Conservation (phyloP, 2,113 vertebrate species). For the Hepsetus odoe region DNA sequence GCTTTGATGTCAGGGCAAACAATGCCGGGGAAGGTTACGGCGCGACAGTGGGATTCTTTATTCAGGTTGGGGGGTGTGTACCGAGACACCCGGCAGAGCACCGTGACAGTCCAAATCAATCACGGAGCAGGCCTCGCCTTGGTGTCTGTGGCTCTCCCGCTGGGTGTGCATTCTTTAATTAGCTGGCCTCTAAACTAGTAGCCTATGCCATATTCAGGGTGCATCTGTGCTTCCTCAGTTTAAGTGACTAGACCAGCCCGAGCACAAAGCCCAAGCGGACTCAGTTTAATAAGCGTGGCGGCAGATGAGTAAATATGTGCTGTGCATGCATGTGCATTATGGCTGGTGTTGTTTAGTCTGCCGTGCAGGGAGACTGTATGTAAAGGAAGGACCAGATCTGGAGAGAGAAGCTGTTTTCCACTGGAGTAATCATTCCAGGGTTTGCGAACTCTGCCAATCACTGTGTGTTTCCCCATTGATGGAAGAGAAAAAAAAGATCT, state of each 20-base stretch:
- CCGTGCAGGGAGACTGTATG: neutral
- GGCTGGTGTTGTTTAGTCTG: neutral
- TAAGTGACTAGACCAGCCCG: neutral
- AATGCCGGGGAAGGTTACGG: constrained; percentile 75
- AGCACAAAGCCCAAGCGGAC: constrained; percentile 5
- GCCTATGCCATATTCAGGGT: neutral
- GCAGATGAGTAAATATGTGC: constrained; percentile 16
- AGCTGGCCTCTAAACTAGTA: constrained; percentile 43
- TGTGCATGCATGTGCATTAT: constrained; percentile 6
- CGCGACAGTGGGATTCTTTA: constrained; percentile 74
- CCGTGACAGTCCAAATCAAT: constrained; percentile 74
- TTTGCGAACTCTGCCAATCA: constrained; percentile 29
- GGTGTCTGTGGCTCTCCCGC: constrained; percentile 55
- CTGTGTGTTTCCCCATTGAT: neutral
- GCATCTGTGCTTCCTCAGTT: constrained; percentile 6
- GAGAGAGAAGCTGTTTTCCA: constrained; percentile 9
- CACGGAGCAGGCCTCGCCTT: constrained; percentile 61
- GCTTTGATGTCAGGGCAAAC: constrained; percentile 76
- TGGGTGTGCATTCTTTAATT: constrained; percentile 67
- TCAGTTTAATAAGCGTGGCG: constrained; percentile 38
- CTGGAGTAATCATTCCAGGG: constrained; percentile 1
- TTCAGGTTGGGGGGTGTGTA: constrained; percentile 44
- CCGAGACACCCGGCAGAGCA: constrained; percentile 69
- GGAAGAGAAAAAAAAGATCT: constrained; percentile 37
- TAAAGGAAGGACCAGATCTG: neutral